Base-by-base conservation (phyloP, 2,797 vertebrate genomes). In the Anabacerthia variegaticeps region DNA sequence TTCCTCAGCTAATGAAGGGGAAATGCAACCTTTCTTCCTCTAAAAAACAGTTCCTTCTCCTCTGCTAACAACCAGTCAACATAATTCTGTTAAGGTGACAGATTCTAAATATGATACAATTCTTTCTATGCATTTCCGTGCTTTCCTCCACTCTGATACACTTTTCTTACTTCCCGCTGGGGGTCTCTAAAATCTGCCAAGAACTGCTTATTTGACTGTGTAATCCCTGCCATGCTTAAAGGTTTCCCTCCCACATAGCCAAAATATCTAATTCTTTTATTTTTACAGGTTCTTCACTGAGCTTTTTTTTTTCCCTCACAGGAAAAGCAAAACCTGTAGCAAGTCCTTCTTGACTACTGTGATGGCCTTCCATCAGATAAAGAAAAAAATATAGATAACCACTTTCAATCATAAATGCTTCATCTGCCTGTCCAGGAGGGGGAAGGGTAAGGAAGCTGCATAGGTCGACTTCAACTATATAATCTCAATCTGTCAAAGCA, bases 401-500 rank as follows among this genome's bases (percentile, higher is more conserved):
- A 51, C 67, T 94, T 94, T 76, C 62, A 94, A 80, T 83, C 85
- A 19, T 27, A 86, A 14, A 14, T 54, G 81, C n/a, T 85, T 86
- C 89, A 74, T 73, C 75, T 13, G 12, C 75, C 59, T 84, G 59
- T 27, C 36, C 39, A 34, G 61, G 37, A 85, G 88, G 59, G 80
- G 78, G 63, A 88, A 88, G 79, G 69, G 48, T 72, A 83, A 87
- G 61, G 61, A 80, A 92, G 71, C 77, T 72, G 84, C 75, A 61
- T 37, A 73, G 95, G 94, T 93, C 92, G 94, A 69, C 92, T 74
- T 62, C 89, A 89, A 62, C 71, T 68, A 66, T 2, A 61, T 82
- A 94, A 94, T 85, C 95, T 58, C 85, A 95, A 96, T 88, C 89
- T 96, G 91, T 94, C 90, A 96, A 79, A 85, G 71, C 75, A 95